These are phyloP conservation scores for Cherax quadricarinatus DNA, from an alignment of 1,140 invertebrate species.

Conservation along the genomic window DNA sequence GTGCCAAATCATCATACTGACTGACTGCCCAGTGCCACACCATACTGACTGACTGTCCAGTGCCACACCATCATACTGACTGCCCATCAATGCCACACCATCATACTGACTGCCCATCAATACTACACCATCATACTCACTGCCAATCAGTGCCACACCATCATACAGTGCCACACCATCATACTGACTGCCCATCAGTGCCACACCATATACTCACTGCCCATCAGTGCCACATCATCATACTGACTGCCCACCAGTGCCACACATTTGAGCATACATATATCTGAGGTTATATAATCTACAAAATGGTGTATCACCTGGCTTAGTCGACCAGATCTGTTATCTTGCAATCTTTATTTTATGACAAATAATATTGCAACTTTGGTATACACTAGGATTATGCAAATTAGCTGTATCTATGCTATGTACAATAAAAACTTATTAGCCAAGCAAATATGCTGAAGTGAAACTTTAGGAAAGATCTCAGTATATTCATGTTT, in stretches of 20 bases:
- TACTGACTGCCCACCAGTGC: slow-evolving; percentile 11
- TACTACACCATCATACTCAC: too few species aligned
- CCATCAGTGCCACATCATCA: background rate
- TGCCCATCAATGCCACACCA: too few species aligned
- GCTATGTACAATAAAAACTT: slow-evolving; percentile 16
- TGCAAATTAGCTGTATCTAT: background rate
- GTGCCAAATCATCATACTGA: too few species aligned
- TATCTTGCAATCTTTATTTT: background rate
- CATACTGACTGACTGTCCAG: too few species aligned
- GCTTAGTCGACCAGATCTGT: background rate
- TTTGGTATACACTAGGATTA: background rate
- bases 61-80: too few species aligned
- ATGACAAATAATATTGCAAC: background rate
- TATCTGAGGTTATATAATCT: slow-evolving; percentile 25
- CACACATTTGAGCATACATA: slow-evolving; percentile 24
- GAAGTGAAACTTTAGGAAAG: background rate
- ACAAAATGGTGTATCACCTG: background rate
- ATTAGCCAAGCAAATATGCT: slow-evolving; percentile 17
- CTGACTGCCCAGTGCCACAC: too few species aligned
- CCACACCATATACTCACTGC: background rate
- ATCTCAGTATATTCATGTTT: slow-evolving; percentile 16
- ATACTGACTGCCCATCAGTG: too few species aligned
- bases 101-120: too few species aligned
- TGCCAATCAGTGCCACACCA: too few species aligned
- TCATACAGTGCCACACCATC: too few species aligned